Base-by-base conservation (phyloP, 2,797 vertebrate genomes). In the Loriculus beryllinus region DNA sequence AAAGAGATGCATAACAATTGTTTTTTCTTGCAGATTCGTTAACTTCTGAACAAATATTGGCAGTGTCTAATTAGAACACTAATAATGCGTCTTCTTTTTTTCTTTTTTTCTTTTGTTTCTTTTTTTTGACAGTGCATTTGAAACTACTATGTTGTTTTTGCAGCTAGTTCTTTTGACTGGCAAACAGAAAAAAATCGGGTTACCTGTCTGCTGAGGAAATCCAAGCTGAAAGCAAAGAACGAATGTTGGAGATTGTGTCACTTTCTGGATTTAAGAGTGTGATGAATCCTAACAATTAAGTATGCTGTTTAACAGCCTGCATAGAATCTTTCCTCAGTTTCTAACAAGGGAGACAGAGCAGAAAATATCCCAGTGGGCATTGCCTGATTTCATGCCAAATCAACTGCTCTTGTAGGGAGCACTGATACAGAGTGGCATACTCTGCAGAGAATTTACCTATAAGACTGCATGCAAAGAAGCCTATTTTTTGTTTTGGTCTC, bases 211-310 rank as follows among this genome's bases (percentile, higher is more conserved):
- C 51, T 63, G 10, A 52, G n/a, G 35, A 76, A 91, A 12, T 56
- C 7, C 9, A 67, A 63, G 8, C 6, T 39, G 13, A 64, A 93
- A 69, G 37, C n/a, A 75, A 83, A 45, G 4, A 69, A 6, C 3
- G 60, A 51, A 15, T 10, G 17, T 3, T 49, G 35, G 29, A 64
- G 21, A 76, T 9, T 18, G 8, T 25, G 29, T 59, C 18, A 48
- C 21, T 51, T 63, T 64, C 31, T 59, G 28, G 5, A 67, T 20
- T 7, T 23, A 35, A 22, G 52, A 67, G 2, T 35, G 10, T 74
- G 31, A 74, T 1, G 2, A 63, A 11, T 62, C 10, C 69, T n/a
- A 76, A 29, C 11, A 1, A 20, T 1, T 20, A 21, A 74, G 1
- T 45, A 18, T n/a, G 15, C n/a, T 84, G n/a, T 19, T 19, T 65